Percentiles rank a stretch among this genome's conserved stretches.
phyloP scores from a whole-genome alignment of 2,797 vertebrate genomes.

The Columba guinea region DNA sequence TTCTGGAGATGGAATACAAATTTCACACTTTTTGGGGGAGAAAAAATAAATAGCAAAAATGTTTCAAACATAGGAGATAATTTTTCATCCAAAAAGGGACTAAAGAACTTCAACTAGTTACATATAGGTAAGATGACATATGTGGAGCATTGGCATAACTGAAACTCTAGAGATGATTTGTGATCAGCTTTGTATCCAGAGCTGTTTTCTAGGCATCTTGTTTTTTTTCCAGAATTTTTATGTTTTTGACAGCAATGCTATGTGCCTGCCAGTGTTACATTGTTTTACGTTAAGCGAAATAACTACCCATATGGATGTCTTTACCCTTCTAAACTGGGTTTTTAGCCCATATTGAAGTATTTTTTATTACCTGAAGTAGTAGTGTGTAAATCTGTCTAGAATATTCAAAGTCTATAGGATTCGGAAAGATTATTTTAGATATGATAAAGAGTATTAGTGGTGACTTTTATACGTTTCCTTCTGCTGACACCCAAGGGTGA shows the following conservation, averaged over 20 bases:
- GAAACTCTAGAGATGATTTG: background rate
- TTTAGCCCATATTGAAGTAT: background rate
- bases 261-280: background rate
- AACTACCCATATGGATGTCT: background rate
- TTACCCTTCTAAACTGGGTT: background rate
- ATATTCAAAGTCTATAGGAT: background rate
- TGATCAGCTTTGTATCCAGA: background rate
- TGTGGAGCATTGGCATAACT: background rate
- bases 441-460: background rate
- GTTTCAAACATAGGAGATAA: background rate
- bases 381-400: background rate
- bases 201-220: background rate
- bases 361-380: background rate
- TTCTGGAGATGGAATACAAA: background rate
- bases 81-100: background rate
- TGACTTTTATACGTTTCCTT: background rate
- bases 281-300: background rate
- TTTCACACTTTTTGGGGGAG: background rate
- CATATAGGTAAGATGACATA: accelerated
- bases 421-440: background rate
- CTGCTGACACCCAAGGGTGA: background rate
- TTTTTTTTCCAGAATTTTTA: background rate
- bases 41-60: background rate
- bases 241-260: background rate
- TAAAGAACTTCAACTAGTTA: background rate